phyloP scores from a whole-genome alignment of 2,797 vertebrate genomes.

The Mareca strepera region DNA sequence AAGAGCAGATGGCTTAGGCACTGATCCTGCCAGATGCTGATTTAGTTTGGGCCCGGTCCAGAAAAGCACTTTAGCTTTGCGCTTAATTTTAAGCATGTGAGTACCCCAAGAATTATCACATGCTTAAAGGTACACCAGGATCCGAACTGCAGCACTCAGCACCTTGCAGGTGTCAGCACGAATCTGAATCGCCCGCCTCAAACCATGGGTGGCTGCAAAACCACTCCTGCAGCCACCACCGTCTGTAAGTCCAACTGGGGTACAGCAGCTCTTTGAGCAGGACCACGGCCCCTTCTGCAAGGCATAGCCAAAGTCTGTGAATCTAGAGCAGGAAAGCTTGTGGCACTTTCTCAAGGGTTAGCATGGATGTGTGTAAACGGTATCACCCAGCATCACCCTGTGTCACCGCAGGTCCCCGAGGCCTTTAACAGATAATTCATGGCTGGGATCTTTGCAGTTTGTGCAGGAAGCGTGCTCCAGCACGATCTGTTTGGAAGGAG shows the following conservation, averaged over 20 bases:
- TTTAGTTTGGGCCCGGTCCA: slow-evolving; percentile 40
- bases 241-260: background rate
- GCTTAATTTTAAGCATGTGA: slow-evolving; percentile 1
- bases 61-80: slow-evolving; percentile 28
- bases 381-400: background rate
- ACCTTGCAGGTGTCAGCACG: background rate
- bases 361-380: accelerated
- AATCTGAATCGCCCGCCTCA: background rate
- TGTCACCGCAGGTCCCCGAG: background rate
- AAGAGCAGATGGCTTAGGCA: slow-evolving; percentile 56
- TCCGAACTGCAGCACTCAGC: background rate
- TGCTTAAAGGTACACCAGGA: background rate
- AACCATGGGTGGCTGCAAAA: background rate
- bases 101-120: background rate
- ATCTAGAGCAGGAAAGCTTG: background rate
- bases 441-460: background rate
- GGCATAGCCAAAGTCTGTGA: background rate
- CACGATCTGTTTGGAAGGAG: background rate
- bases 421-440: background rate
- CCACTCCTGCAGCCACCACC: background rate
- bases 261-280: background rate
- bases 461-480: background rate
- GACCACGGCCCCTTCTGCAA: background rate
- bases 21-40: slow-evolving; percentile 58
- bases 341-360: background rate